These are phyloP conservation scores for Heliocidaris tuberculata DNA, from an alignment of 35 echinoderm and acorn worm species.

Conservation along the genomic window DNA sequence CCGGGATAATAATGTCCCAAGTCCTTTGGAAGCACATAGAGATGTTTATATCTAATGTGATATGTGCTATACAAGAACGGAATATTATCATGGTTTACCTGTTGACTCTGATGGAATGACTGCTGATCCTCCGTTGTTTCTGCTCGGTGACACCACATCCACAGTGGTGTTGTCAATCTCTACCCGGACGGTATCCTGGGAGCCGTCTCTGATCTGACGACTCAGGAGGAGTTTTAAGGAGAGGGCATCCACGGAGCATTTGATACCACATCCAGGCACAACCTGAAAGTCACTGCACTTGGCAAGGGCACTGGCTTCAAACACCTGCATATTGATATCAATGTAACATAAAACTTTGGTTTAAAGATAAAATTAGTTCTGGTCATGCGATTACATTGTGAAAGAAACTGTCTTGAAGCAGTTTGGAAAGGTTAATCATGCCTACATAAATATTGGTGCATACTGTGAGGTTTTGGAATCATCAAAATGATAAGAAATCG, in stretches of 20 bases:
- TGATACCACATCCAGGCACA: constrained; percentile 91
- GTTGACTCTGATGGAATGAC: constrained; percentile 28
- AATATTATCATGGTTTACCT: constrained; percentile 17
- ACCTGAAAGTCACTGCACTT: constrained; percentile 79
- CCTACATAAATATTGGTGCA: too few relatives aligned
- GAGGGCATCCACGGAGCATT: constrained; percentile 67
- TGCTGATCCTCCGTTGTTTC: not conserved
- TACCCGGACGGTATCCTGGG: not conserved
- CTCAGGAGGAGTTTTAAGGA: constrained; percentile 62
- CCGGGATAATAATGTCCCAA: too few relatives aligned
- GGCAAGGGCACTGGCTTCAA: constrained; percentile 58
- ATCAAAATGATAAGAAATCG: too few relatives aligned
- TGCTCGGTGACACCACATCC: constrained; percentile 18
- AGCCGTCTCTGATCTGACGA: not conserved
- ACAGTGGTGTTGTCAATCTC: constrained; percentile 49
- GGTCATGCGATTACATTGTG: too few relatives aligned
- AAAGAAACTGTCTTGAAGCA: too few relatives aligned
- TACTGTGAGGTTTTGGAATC: too few relatives aligned
- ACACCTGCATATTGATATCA: constrained; percentile 39
- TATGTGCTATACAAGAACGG: not conserved
- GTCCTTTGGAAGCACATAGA: too few relatives aligned
- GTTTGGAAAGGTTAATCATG: too few relatives aligned
- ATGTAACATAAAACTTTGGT: not conserved
- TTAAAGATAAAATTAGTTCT: too few relatives aligned
- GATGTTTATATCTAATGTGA: too few relatives aligned